Evolutionary conservation across 2,888 invertebrate genomes (phyloP).

Genomic region (Hirtodrosophila cameraria): DNA sequence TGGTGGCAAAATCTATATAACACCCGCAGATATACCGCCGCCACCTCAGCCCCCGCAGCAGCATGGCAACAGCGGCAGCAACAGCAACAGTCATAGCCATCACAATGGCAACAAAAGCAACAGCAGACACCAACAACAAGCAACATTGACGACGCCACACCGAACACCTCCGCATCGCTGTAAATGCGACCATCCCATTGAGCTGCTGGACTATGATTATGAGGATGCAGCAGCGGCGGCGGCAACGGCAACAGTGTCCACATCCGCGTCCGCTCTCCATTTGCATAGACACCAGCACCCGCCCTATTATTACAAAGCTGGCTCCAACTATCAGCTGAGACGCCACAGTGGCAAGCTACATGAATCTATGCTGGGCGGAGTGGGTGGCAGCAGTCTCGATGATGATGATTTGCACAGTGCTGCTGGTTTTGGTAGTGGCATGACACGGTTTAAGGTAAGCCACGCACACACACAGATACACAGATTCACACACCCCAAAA

Average conservation of each 20-base stretch:
- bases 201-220: conserved; percentile 65
- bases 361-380: conserved; percentile 66
- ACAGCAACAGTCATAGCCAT: conserved; percentile 56
- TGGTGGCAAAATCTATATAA: conserved; percentile 77
- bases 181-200: conserved; percentile 73
- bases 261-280: conserved; percentile 35
- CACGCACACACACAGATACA: conserved; percentile 6
- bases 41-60: conserved; percentile 75
- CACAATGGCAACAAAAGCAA: conserved; percentile 68
- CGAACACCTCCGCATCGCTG: conserved; percentile 70
- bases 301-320: conserved; percentile 65
- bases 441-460: conserved; percentile 70
- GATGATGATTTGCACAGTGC: conserved; percentile 67
- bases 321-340: conserved; percentile 48
- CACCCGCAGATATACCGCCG: conserved; percentile 81
- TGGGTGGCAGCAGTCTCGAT: conserved; percentile 62
- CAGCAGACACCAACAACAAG: conserved; percentile 45
- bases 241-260: conserved; percentile 21
- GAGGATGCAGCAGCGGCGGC: conserved; percentile 55
- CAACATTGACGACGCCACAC: conserved; percentile 49
- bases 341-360: conserved; percentile 64
- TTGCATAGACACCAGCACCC: conserved; percentile 65
- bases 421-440: conserved; percentile 62
- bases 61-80: conserved; percentile 20
- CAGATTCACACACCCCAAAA: conserved; percentile 2